These are phyloP conservation scores for Pachyramphus minor DNA, from an alignment of 2,113 vertebrate genomes.

Conservation along the genomic window DNA sequence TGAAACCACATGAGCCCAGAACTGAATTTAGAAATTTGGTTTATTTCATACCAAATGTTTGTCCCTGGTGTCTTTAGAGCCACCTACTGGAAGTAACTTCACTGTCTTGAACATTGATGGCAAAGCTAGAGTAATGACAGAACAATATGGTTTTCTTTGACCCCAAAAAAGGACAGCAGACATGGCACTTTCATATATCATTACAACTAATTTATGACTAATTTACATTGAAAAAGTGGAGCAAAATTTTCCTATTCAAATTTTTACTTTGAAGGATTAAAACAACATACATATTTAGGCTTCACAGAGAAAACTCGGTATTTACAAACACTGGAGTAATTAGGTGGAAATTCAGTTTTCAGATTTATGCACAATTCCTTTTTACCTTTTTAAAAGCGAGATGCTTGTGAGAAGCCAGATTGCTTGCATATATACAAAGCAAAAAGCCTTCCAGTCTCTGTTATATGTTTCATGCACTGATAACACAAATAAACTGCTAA, in stretches of 20 bases:
- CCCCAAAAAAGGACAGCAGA: background rate
- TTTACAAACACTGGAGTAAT: background rate
- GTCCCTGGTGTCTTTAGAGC: background rate
- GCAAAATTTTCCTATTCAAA: background rate
- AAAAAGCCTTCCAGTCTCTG: background rate
- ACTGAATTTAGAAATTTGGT: background rate
- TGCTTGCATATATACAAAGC: background rate
- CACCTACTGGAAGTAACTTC: background rate
- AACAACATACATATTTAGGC: background rate
- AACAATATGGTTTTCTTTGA: background rate
- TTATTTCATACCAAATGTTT: background rate
- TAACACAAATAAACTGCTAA: background rate
- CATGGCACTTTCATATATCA: background rate
- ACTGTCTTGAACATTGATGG: background rate
- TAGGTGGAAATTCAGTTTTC: background rate
- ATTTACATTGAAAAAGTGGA: background rate
- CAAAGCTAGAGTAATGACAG: background rate
- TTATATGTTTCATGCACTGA: background rate
- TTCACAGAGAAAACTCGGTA: background rate
- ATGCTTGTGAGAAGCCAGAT: background rate
- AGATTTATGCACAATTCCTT: background rate
- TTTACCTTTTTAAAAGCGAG: background rate
- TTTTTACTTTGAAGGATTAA: background rate
- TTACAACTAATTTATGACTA: background rate
- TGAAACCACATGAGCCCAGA: background rate